phyloP scores from a whole-genome alignment of 2,888 invertebrate genomes.

The Drosophila peninsularis region DNA sequence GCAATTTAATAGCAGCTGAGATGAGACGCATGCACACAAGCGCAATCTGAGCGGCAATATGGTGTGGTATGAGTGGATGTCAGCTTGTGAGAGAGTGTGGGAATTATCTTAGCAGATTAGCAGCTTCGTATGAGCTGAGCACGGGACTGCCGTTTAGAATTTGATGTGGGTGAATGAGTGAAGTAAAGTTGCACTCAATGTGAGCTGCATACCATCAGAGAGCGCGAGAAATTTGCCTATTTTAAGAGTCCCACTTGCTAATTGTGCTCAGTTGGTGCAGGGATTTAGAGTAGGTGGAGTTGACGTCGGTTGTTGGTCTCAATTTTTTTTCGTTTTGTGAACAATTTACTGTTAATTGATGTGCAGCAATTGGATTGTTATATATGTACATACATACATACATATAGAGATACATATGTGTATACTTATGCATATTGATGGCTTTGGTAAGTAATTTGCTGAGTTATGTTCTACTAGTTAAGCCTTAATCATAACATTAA shows the following conservation, averaged over 20 bases:
- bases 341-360: not conserved
- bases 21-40: not conserved
- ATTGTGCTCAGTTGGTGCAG: not conserved
- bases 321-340: not conserved
- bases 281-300: not conserved
- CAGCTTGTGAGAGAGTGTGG: not conserved
- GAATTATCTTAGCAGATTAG: not conserved
- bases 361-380: not conserved
- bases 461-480: too few species aligned
- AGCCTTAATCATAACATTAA: not conserved
- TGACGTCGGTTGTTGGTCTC: not conserved
- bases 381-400: not conserved
- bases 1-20: not conserved
- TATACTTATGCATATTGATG: too few species aligned
- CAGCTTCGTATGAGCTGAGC: too few species aligned
- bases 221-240: not conserved
- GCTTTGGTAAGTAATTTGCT: not conserved
- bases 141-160: too few species aligned
- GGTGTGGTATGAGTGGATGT: not conserved
- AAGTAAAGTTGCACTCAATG: not conserved
- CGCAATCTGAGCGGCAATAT: too few species aligned
- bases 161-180: too few species aligned
- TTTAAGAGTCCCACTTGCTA: not conserved
- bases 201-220: not conserved
- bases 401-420: too few species aligned